Evolutionary conservation across 1,140 invertebrate species (phyloP).

Genomic region (Idris sp.): DNA sequence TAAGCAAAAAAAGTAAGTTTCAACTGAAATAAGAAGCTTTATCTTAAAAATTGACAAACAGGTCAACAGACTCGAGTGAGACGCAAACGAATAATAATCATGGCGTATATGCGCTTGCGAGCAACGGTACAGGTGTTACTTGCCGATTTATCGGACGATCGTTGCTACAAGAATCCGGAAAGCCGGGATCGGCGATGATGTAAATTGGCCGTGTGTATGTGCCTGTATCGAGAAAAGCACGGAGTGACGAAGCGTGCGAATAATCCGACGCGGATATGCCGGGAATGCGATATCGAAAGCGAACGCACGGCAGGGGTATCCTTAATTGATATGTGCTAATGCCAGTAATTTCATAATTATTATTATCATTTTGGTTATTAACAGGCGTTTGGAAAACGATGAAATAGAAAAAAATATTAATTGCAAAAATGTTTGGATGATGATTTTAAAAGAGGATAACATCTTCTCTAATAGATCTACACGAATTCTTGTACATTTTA

Average conservation of each 20-base stretch:
- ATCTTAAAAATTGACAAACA: conserved; percentile 40
- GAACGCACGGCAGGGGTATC: conserved; percentile 53
- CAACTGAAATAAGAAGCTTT: conserved; percentile 40
- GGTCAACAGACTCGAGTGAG: conserved; percentile 45
- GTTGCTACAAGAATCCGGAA: conserved; percentile 67
- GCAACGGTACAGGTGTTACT: conserved; percentile 65
- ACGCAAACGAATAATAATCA: conserved; percentile 59
- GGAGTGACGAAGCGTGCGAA: conserved; percentile 66
- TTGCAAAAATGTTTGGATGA: conserved; percentile 7
- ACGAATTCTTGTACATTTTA: too few species aligned
- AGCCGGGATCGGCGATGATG: conserved; percentile 65
- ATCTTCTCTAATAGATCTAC: conserved; percentile 15
- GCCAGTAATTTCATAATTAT: conserved; percentile 61
- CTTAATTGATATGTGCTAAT: conserved; percentile 64
- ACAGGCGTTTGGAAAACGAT: conserved; percentile 37
- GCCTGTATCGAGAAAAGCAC: conserved; percentile 41
- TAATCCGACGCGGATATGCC: conserved; percentile 62
- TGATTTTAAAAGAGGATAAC: conserved; percentile 42
- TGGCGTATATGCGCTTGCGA: conserved; percentile 45
- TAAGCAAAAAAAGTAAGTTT: too few species aligned
- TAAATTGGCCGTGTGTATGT: conserved; percentile 64
- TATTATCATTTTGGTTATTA: conserved; percentile 59
- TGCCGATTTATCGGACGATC: conserved; percentile 68
- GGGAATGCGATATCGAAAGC: conserved; percentile 61
- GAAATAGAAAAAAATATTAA: conserved; percentile 31